These are phyloP conservation scores for Melanotaenia maccullochi DNA, from an alignment of 2,797 vertebrate genomes.

Conservation along the genomic window DNA sequence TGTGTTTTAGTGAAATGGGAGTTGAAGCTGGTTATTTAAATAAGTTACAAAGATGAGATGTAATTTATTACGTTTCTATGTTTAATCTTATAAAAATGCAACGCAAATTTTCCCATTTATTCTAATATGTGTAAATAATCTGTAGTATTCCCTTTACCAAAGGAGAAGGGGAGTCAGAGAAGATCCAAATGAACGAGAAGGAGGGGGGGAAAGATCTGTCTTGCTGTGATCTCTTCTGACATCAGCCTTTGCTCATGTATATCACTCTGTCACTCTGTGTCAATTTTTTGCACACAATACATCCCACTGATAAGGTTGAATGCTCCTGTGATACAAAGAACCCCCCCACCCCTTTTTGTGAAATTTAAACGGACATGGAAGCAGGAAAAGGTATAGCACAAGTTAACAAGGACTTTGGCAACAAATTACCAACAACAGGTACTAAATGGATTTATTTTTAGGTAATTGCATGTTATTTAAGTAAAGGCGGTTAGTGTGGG, in stretches of 20 bases:
- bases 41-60: background rate
- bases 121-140: slow-evolving; percentile 36
- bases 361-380: slow-evolving; percentile 68
- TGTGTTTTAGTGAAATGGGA: slow-evolving; percentile 30
- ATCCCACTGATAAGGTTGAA: slow-evolving; percentile 74
- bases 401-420: slow-evolving; percentile 59
- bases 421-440: slow-evolving; percentile 52
- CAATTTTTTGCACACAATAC: slow-evolving; percentile 67
- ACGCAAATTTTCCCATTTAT: slow-evolving; percentile 11
- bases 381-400: slow-evolving; percentile 41
- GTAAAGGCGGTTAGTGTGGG: slow-evolving; percentile 2
- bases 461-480: slow-evolving; percentile 69
- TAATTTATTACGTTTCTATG: background rate
- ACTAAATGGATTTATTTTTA: slow-evolving; percentile 62
- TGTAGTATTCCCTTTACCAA: slow-evolving; percentile 53
- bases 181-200: slow-evolving; percentile 33
- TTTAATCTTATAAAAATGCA: background rate
- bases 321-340: slow-evolving; percentile 61
- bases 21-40: slow-evolving; percentile 28
- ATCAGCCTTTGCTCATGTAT: slow-evolving; percentile 73
- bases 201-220: slow-evolving; percentile 33
- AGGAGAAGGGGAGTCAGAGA: slow-evolving; percentile 45
- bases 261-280: slow-evolving; percentile 71
- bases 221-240: slow-evolving; percentile 72
- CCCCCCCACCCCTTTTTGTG: slow-evolving; percentile 35